These are phyloP conservation scores for Ceyx melanurus DNA, from an alignment of 2,113 vertebrate species.

Conservation along the genomic window DNA sequence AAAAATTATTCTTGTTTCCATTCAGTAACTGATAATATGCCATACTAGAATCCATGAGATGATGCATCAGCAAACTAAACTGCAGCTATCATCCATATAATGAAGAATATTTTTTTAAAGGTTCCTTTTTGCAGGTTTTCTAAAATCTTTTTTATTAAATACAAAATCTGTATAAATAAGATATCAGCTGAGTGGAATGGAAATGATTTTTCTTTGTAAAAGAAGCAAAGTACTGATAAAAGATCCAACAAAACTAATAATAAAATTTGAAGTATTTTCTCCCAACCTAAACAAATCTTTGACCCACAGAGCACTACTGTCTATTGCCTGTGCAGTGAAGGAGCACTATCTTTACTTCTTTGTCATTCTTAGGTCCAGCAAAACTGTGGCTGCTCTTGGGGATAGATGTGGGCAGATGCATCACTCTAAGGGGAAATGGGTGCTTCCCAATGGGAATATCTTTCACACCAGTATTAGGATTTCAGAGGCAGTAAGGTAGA, in stretches of 20 bases:
- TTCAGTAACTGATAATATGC: not conserved
- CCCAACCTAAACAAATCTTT: not conserved
- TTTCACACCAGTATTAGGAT: not conserved
- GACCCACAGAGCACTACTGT: accelerated
- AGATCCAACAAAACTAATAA: not conserved
- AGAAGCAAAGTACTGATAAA: not conserved
- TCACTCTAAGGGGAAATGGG: not conserved
- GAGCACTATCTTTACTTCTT: not conserved
- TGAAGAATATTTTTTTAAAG: not conserved
- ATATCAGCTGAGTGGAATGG: not conserved
- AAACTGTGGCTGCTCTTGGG: not conserved
- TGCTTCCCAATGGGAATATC: not conserved
- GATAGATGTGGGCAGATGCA: not conserved
- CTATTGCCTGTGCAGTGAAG: too few relatives aligned
- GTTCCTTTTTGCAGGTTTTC: not conserved
- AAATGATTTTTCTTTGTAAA: not conserved
- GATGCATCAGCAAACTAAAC: not conserved
- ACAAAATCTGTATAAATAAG: not conserved
- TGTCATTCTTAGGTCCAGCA: not conserved
- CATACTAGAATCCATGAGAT: not conserved
- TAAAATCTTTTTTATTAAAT: not conserved
- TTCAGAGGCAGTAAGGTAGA: not conserved
- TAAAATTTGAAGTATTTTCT: not conserved
- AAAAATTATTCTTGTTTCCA: not conserved
- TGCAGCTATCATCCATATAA: not conserved